Evolutionary conservation across 2,888 invertebrate species (phyloP).

Genomic region (Leucozona laternaria): DNA sequence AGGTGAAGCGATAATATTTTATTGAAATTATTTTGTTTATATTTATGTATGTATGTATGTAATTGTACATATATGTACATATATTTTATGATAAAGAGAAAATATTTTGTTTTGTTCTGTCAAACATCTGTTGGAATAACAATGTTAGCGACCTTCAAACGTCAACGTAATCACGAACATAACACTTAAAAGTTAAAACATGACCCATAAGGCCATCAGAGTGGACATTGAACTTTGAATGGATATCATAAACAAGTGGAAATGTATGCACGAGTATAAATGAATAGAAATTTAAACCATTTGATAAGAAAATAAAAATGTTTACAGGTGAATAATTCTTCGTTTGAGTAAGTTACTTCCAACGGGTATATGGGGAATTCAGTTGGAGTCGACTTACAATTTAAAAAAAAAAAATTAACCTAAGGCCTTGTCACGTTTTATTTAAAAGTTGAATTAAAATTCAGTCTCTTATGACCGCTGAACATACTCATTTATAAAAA

Average conservation of each 20-base stretch:
- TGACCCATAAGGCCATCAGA: constrained; percentile 20
- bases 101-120: constrained; percentile 24
- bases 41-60: constrained; percentile 11
- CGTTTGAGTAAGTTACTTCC: not conserved
- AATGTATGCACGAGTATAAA: constrained; percentile 35
- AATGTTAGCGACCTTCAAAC: constrained; percentile 20
- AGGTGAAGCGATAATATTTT: constrained; percentile 51
- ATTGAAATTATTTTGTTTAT: constrained; percentile 17
- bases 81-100: constrained; percentile 8
- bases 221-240: constrained; percentile 65
- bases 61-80: not conserved
- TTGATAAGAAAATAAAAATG: constrained; percentile 7
- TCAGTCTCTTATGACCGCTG: not conserved
- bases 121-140: constrained; percentile 38
- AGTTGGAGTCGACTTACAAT: not conserved
- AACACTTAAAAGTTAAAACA: constrained; percentile 21
- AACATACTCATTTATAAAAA: not conserved
- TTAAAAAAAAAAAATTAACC: not conserved
- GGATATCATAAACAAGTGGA: constrained; percentile 30
- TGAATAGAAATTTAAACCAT: constrained; percentile 29
- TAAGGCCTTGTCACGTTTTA: not conserved
- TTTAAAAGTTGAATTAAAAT: not conserved
- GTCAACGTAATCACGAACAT: constrained; percentile 30
- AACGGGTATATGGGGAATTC: not conserved
- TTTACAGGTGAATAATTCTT: not conserved